Evolutionary conservation across 2,113 vertebrate genomes (phyloP).

Genomic region (Melanerpes aurifrons): DNA sequence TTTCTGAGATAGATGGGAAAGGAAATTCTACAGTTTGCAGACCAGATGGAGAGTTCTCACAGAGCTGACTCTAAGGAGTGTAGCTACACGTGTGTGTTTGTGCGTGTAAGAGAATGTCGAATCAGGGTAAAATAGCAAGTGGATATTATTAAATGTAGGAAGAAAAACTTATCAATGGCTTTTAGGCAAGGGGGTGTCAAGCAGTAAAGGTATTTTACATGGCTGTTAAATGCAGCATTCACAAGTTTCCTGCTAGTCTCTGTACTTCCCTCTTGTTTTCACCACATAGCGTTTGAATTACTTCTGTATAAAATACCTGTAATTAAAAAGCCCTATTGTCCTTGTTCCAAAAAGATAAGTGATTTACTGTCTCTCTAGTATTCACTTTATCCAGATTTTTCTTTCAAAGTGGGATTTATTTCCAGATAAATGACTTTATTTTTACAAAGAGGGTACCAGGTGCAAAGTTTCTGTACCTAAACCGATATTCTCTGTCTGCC

Average conservation of each 20-base stretch:
- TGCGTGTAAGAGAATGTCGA: slow-evolving; percentile 46
- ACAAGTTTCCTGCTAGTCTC: neutral
- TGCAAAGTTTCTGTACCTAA: neutral
- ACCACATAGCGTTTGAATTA: neutral
- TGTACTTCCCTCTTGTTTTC: neutral
- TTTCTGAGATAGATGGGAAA: slow-evolving; percentile 78
- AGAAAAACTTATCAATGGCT: neutral
- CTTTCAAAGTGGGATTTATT: neutral
- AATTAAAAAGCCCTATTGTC: neutral
- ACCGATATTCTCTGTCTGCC: neutral
- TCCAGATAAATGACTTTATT: neutral
- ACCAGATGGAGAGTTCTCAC: slow-evolving; percentile 76
- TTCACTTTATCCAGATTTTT: neutral
- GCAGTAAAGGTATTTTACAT: slow-evolving; percentile 13
- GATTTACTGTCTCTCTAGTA: neutral
- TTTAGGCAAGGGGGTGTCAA: neutral
- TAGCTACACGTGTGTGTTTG: neutral
- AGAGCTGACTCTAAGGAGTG: slow-evolving; percentile 56
- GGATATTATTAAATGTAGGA: slow-evolving; percentile 1
- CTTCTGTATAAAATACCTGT: neutral
- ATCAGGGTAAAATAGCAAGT: slow-evolving; percentile 12
- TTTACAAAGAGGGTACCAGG: neutral
- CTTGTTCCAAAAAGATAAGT: neutral
- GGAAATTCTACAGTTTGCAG: slow-evolving; percentile 76
- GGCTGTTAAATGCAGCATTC: neutral